A percentile compares a stretch with the other conserved stretches of the same genome.
phyloP scores from a whole-genome alignment of 2,888 invertebrate species.

The Mystacides longicornis region DNA sequence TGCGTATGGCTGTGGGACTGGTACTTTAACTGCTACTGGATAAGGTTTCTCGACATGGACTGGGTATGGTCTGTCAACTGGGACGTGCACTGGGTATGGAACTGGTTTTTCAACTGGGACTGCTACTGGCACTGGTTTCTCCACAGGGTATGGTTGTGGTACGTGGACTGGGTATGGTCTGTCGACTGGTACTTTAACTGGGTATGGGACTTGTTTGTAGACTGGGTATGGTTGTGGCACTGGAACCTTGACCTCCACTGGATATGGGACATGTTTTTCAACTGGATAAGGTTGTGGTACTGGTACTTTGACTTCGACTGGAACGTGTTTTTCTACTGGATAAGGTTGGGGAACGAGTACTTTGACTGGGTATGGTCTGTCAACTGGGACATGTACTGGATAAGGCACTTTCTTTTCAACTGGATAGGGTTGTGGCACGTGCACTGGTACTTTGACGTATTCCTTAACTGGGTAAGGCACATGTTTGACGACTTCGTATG shows the following conservation, averaged over 20 bases:
- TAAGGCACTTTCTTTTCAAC: conserved; percentile 71
- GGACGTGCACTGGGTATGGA: conserved; percentile 55
- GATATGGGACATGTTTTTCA: conserved; percentile 65
- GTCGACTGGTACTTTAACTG: conserved; percentile 63
- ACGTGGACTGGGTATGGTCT: conserved; percentile 64
- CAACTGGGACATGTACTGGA: conserved; percentile 63
- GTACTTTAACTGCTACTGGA: conserved; percentile 51
- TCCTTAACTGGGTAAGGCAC: conserved; percentile 70
- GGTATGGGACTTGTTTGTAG: conserved; percentile 53
- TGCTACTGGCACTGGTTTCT: conserved; percentile 55
- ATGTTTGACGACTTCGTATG: conserved; percentile 63
- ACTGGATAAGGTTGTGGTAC: conserved; percentile 73
- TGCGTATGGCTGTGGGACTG: conserved; percentile 52
- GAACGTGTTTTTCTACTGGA: conserved; percentile 70
- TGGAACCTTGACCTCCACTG: conserved; percentile 66
- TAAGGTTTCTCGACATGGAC: conserved; percentile 48
- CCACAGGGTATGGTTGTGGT: conserved; percentile 52
- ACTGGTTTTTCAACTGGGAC: conserved; percentile 58
- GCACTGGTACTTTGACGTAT: conserved; percentile 70
- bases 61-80: conserved; percentile 55
- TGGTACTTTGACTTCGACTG: conserved; percentile 66
- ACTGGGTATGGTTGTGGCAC: conserved; percentile 71
- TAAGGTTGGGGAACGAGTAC: conserved; percentile 72
- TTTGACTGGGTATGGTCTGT: conserved; percentile 72
- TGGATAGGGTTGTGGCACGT: conserved; percentile 69